A percentile compares a stretch with the other conserved stretches of the same genome.
phyloP scores from a whole-genome alignment of 1,140 invertebrate genomes.

The Listronotus bonariensis region DNA sequence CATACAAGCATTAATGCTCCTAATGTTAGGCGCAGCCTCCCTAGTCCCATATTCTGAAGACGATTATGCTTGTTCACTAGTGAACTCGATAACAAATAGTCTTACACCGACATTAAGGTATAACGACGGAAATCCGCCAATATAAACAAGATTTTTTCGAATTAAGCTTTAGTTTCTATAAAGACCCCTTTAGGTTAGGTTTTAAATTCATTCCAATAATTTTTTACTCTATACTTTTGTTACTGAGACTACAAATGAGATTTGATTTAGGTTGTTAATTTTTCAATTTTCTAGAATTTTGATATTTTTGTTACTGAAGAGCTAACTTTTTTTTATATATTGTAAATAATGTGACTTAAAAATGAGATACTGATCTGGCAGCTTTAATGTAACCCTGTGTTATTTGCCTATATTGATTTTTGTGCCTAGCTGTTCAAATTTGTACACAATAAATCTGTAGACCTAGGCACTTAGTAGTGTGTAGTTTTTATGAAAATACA shows the following conservation, averaged over 20 bases:
- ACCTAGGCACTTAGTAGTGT: slow-evolving; percentile 18
- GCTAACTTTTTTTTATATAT: slow-evolving; percentile 34
- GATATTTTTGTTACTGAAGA: slow-evolving; percentile 38
- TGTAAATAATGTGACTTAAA: slow-evolving; percentile 36
- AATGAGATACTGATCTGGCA: slow-evolving; percentile 23
- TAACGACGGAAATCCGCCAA: slow-evolving; percentile 86
- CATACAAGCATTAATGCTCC: slow-evolving; percentile 85
- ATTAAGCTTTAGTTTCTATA: too few species aligned
- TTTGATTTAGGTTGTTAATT: slow-evolving; percentile 26
- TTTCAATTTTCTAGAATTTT: slow-evolving; percentile 29
- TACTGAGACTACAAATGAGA: slow-evolving; percentile 10
- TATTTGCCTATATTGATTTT: slow-evolving; percentile 33
- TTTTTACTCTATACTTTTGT: slow-evolving; percentile 21
- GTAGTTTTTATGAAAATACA: slow-evolving; percentile 42
- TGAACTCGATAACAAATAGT: slow-evolving; percentile 78
- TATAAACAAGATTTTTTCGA: slow-evolving; percentile 59
- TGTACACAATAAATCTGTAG: slow-evolving; percentile 17
- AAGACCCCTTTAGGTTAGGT: slow-evolving; percentile 26
- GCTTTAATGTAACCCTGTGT: slow-evolving; percentile 22
- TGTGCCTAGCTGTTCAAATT: slow-evolving; percentile 21
- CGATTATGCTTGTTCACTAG: slow-evolving; percentile 81
- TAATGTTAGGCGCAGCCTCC: slow-evolving; percentile 85
- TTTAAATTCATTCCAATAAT: slow-evolving; percentile 46
- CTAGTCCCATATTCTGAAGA: slow-evolving; percentile 84
- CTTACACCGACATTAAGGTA: slow-evolving; percentile 86